A percentile compares a stretch with the other conserved stretches of the same genome.
Evolutionary conservation across 2,113 vertebrate genomes (phyloP).

Genomic region (Ranitomeya variabilis): DNA sequence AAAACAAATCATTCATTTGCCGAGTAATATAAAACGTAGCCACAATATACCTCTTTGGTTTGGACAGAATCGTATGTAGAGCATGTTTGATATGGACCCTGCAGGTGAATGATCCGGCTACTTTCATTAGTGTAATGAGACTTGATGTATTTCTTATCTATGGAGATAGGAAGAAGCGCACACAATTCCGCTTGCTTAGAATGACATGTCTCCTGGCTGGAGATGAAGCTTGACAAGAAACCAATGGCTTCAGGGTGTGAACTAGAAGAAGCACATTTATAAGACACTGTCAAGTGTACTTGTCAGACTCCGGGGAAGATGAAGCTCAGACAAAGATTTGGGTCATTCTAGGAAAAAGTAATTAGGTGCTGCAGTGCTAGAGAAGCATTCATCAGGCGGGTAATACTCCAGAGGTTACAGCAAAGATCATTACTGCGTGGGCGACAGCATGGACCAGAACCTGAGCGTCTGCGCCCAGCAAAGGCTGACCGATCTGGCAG

Average conservation of each 20-base stretch:
- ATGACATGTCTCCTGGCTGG: slow-evolving; percentile 1
- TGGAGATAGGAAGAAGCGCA: neutral
- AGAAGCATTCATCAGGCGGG: neutral
- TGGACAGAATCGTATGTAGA: too few species aligned
- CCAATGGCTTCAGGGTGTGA: slow-evolving; percentile 40
- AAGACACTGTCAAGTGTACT: slow-evolving; percentile 37
- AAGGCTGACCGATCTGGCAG: neutral
- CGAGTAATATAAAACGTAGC: too few species aligned
- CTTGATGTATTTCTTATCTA: neutral
- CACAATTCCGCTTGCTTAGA: neutral
- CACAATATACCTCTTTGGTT: too few species aligned
- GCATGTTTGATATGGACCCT: too few species aligned
- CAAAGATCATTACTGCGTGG: neutral
- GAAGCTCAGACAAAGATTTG: slow-evolving; percentile 40
- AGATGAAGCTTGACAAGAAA: slow-evolving; percentile 36
- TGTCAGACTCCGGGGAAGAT: slow-evolving; percentile 22
- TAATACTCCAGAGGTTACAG: neutral
- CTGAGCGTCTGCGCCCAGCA: neutral
- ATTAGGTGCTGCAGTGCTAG: slow-evolving; percentile 7
- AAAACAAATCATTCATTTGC: too few species aligned
- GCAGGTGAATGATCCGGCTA: neutral
- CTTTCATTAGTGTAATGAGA: neutral
- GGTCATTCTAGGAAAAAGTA: slow-evolving; percentile 33
- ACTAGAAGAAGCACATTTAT: slow-evolving; percentile 34
- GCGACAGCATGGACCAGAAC: neutral